Percentiles rank a stretch among this genome's conserved stretches.
These are phyloP conservation scores for Zygogramma bicolorata DNA, from an alignment of 2,888 invertebrate genomes.

Conservation along the genomic window DNA sequence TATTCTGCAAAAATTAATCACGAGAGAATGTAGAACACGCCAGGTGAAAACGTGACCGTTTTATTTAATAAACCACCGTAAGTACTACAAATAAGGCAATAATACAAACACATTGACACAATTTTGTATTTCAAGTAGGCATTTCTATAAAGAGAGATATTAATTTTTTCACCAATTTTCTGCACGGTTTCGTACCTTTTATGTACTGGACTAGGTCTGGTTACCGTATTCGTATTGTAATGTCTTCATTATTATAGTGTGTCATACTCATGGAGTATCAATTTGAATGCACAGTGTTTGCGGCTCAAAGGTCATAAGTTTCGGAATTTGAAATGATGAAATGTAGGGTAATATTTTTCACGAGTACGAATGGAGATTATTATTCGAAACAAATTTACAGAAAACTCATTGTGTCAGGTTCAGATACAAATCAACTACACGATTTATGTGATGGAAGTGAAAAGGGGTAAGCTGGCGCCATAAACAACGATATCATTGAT, in stretches of 20 bases:
- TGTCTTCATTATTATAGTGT: slow-evolving; percentile 23
- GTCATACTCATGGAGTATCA: neutral
- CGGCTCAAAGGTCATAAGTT: neutral
- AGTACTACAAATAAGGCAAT: slow-evolving; percentile 39
- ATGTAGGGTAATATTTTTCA: too few species aligned
- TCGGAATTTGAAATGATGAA: neutral
- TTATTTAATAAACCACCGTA: slow-evolving; percentile 33
- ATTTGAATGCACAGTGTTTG: neutral
- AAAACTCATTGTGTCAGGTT: too few species aligned
- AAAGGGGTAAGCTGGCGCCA: too few species aligned
- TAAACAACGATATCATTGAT: too few species aligned
- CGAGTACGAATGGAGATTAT: too few species aligned
- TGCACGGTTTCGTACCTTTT: slow-evolving; percentile 1
- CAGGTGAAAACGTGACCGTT: slow-evolving; percentile 35
- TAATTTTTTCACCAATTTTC: slow-evolving; percentile 22
- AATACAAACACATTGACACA: slow-evolving; percentile 33
- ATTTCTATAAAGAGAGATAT: slow-evolving; percentile 25
- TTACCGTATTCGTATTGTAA: slow-evolving; percentile 25
- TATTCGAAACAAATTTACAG: too few species aligned
- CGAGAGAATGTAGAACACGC: neutral
- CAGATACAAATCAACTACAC: too few species aligned
- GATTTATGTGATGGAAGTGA: too few species aligned
- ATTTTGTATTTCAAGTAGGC: slow-evolving; percentile 32
- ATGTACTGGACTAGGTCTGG: slow-evolving; percentile 19
- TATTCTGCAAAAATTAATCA: neutral